Conservation (phyloP, 2,113 vertebrate species). For the Hoplias malabaricus region DNA sequence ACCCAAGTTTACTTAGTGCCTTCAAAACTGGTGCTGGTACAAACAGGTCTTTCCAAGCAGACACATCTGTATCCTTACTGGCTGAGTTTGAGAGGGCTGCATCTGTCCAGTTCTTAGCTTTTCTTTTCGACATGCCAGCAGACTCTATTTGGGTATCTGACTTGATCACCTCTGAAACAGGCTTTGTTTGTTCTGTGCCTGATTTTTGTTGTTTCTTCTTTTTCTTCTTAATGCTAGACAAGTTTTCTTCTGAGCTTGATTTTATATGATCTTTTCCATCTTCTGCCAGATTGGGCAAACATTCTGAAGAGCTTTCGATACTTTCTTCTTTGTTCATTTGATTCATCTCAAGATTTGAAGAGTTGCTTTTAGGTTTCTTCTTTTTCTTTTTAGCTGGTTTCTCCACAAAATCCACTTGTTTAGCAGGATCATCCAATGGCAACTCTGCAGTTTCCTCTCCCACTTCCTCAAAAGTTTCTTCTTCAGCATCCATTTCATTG, state of each 20-base stretch:
- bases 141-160: neutral
- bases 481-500: constrained; percentile 54
- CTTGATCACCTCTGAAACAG: neutral
- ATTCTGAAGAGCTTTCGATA: neutral
- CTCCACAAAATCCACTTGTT: neutral
- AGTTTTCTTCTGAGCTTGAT: constrained; percentile 10
- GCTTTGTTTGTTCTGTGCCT: neutral
- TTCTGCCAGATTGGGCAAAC: neutral
- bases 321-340: neutral
- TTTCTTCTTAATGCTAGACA: constrained; percentile 69
- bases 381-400: constrained; percentile 4
- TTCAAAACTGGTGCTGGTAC: constrained; percentile 83
- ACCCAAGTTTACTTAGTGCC: constrained; percentile 87
- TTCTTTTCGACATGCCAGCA: constrained; percentile 59
- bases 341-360: neutral
- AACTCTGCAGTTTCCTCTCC: neutral
- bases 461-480: constrained; percentile 22
- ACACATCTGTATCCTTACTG: constrained; percentile 76
- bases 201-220: constrained; percentile 57
- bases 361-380: neutral
- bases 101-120: constrained; percentile 82
- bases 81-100: constrained; percentile 57
- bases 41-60: constrained; percentile 89
- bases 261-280: neutral
- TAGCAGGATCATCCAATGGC: neutral